Conservation (phyloP, 1,140 invertebrate genomes). For the Gonioctena quinquepunctata region DNA sequence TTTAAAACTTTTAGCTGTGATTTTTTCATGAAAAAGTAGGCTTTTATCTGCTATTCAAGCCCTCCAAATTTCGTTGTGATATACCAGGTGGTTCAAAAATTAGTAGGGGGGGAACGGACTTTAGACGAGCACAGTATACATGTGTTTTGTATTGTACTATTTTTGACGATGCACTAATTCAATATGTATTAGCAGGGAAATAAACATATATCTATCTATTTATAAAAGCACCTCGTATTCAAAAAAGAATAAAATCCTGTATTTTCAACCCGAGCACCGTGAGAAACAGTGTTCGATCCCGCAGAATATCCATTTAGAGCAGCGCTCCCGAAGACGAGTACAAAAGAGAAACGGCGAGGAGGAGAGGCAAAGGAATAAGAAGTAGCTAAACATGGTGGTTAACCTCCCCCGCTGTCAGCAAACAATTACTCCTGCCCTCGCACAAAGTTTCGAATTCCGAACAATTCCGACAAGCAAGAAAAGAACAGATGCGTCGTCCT, state of each 20-base stretch:
- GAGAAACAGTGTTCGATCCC: not conserved
- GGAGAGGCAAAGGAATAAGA: conserved; percentile 17
- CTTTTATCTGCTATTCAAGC: too few relatives aligned
- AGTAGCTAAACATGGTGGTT: conserved; percentile 20
- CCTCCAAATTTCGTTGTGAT: too few relatives aligned
- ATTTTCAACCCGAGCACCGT: not conserved
- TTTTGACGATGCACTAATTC: too few relatives aligned
- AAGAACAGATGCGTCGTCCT: conserved; percentile 1
- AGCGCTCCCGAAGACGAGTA: not conserved
- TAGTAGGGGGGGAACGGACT: too few relatives aligned
- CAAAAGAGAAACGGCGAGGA: not conserved
- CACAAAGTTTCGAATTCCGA: conserved; percentile 15
- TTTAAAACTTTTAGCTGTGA: too few relatives aligned
- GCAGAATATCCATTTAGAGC: too few relatives aligned
- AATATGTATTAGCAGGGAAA: too few relatives aligned
- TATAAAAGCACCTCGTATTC: not conserved
- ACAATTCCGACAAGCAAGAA: conserved; percentile 8
- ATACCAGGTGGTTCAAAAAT: too few relatives aligned
- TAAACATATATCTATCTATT: too few relatives aligned
- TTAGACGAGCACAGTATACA: too few relatives aligned
- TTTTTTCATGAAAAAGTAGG: too few relatives aligned
- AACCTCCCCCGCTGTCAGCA: conserved; percentile 19
- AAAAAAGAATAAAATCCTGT: not conserved
- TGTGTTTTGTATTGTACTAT: too few relatives aligned
- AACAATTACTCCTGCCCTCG: conserved; percentile 8